A percentile compares a stretch with the other conserved stretches of the same genome.
Evolutionary conservation across 1,140 invertebrate species (phyloP).

Genomic region (Cydia fagiglandana): DNA sequence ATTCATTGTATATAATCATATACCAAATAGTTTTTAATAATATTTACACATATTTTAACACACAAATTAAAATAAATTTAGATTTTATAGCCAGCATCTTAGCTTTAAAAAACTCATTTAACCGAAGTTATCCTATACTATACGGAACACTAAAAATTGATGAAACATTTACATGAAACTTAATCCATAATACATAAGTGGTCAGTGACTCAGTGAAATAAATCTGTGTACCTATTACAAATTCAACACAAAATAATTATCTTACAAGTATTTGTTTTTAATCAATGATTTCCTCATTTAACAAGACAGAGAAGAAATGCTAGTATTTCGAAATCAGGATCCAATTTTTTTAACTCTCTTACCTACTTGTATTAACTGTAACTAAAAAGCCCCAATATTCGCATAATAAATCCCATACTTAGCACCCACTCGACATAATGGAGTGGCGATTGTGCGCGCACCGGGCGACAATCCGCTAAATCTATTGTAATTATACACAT

Average conservation of each 20-base stretch:
- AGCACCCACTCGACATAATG: conserved; percentile 63
- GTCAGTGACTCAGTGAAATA: no score
- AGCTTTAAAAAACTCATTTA: no score
- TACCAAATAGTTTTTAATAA: no score
- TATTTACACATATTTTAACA: no score
- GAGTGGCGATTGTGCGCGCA: conserved; percentile 51
- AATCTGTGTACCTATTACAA: not conserved
- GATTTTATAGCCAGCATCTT: no score
- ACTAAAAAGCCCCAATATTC: conserved; percentile 54
- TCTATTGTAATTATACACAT: conserved; percentile 52
- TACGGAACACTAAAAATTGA: no score
- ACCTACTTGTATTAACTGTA: conserved; percentile 1
- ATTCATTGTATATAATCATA: not conserved
- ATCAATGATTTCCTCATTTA: not conserved
- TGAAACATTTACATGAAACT: no score
- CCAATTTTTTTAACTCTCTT: not conserved
- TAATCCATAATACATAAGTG: no score
- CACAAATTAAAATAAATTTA: no score
- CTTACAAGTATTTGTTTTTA: not conserved
- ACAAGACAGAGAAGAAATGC: no score
- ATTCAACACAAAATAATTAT: not conserved
- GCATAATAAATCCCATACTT: conserved; percentile 56
- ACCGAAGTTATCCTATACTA: no score
- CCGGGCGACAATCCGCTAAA: conserved; percentile 39
- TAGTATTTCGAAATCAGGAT: not conserved